These are phyloP conservation scores for Osmerus eperlanus DNA, from an alignment of 2,113 vertebrate genomes.

Conservation along the genomic window DNA sequence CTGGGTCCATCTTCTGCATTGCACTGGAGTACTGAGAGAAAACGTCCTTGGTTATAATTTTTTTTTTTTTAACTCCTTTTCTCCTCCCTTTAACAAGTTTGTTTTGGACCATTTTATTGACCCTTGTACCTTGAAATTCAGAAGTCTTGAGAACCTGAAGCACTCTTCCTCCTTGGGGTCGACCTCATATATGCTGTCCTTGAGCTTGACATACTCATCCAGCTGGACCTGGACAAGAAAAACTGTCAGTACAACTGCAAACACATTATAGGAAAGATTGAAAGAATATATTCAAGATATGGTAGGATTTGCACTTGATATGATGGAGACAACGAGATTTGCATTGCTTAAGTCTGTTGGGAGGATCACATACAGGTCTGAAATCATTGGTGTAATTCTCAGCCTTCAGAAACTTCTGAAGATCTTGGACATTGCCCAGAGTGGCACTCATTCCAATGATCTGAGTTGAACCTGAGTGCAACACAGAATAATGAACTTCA, in stretches of 20 bases:
- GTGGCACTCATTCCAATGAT: constrained; percentile 98
- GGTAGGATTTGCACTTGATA: background rate
- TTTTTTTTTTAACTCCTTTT: too few relatives aligned
- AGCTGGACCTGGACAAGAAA: constrained; percentile 79
- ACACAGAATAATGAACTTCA: background rate
- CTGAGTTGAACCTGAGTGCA: constrained; percentile 79
- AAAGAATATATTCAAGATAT: background rate
- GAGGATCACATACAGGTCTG: constrained; percentile 80
- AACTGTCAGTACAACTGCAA: background rate
- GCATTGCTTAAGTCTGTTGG: background rate
- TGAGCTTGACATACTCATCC: constrained; percentile 89
- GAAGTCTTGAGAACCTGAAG: constrained; percentile 80
- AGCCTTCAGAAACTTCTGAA: constrained; percentile 87
- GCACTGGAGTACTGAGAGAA: constrained; percentile 77
- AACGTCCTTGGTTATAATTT: background rate
- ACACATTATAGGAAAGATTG: background rate
- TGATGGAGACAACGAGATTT: background rate
- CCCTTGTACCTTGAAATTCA: constrained; percentile 80
- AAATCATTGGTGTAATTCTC: constrained; percentile 88
- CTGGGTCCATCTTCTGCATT: constrained; percentile 88
- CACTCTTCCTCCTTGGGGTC: constrained; percentile 77
- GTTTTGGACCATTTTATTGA: background rate
- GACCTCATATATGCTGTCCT: constrained; percentile 82
- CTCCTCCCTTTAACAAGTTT: too few relatives aligned
- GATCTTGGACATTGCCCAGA: constrained; percentile 84